These are phyloP conservation scores for Cyaniris semiargus DNA, from an alignment of 2,888 invertebrate genomes.

Conservation along the genomic window DNA sequence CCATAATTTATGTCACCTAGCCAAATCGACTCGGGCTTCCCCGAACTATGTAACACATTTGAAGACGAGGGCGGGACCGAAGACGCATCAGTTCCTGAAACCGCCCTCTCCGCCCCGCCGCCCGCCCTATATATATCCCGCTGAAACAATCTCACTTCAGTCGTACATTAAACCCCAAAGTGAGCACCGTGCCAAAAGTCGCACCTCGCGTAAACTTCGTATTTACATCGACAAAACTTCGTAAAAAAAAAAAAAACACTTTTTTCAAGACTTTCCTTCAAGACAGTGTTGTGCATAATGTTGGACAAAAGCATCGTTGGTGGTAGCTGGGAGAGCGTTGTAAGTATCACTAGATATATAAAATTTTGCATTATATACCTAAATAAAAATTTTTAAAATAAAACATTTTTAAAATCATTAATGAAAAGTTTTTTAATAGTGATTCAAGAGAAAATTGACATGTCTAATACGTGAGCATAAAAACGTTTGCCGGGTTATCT, in stretches of 20 bases:
- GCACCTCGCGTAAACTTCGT: conserved; percentile 63
- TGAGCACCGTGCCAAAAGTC: conserved; percentile 65
- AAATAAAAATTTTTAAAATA: not conserved
- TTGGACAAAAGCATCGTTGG: conserved; percentile 73
- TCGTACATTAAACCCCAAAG: conserved; percentile 69
- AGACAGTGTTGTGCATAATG: conserved; percentile 58
- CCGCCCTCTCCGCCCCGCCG: conserved; percentile 61
- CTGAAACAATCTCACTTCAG: conserved; percentile 68
- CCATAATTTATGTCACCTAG: conserved; percentile 7
- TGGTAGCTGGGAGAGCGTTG: conserved; percentile 78
- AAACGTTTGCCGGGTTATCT: not conserved
- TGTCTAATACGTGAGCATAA: not conserved
- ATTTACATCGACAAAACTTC: conserved; percentile 38
- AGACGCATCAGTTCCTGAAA: conserved; percentile 68
- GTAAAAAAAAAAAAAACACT: not conserved
- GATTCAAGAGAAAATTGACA: not conserved
- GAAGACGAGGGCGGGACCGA: conserved; percentile 68
- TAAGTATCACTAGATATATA: conserved; percentile 51
- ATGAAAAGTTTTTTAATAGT: not conserved
- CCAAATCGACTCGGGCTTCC: conserved; percentile 62
- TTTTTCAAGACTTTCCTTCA: conserved; percentile 32
- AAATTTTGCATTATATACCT: not conserved
- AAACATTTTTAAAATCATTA: not conserved
- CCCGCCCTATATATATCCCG: conserved; percentile 71
- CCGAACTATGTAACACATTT: conserved; percentile 65